Evolutionary conservation across 2,888 invertebrate species (phyloP).

Genomic region (Rhyacophila evoluta): DNA sequence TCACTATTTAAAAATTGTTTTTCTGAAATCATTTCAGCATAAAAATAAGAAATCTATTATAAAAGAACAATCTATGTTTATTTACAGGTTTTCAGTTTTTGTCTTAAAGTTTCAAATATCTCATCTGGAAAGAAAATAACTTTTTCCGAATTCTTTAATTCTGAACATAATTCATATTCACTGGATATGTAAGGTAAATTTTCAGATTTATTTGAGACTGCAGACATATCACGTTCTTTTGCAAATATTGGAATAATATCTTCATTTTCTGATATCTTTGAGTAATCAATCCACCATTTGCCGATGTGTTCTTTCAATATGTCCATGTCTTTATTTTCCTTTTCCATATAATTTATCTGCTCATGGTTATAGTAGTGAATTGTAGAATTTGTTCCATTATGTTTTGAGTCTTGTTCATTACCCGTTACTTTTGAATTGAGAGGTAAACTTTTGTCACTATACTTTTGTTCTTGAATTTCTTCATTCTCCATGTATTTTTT

Average conservation of each 20-base stretch:
- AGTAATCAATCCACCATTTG: not conserved
- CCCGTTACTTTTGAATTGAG: too few relatives aligned
- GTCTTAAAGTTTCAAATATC: not conserved
- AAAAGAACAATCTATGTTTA: too few relatives aligned
- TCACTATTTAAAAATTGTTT: too few relatives aligned
- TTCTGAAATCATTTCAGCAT: too few relatives aligned
- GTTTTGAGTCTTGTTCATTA: too few relatives aligned
- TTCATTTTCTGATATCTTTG: not conserved
- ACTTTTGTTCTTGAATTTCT: not conserved
- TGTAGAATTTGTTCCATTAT: too few relatives aligned
- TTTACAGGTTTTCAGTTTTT: not conserved
- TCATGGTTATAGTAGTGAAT: too few relatives aligned
- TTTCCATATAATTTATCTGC: too few relatives aligned
- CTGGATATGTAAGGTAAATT: not conserved
- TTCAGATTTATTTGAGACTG: too few relatives aligned
- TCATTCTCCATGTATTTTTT: not conserved
- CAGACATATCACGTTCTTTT: too few relatives aligned
- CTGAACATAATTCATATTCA: not conserved
- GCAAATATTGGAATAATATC: not conserved
- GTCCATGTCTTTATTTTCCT: not conserved
- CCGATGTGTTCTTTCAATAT: not conserved
- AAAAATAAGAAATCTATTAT: too few relatives aligned
- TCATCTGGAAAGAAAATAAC: not conserved
- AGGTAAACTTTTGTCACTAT: too few relatives aligned
- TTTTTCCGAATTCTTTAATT: not conserved